phyloP scores from a whole-genome alignment of 1,140 invertebrate species.

The Helicoverpa zea region DNA sequence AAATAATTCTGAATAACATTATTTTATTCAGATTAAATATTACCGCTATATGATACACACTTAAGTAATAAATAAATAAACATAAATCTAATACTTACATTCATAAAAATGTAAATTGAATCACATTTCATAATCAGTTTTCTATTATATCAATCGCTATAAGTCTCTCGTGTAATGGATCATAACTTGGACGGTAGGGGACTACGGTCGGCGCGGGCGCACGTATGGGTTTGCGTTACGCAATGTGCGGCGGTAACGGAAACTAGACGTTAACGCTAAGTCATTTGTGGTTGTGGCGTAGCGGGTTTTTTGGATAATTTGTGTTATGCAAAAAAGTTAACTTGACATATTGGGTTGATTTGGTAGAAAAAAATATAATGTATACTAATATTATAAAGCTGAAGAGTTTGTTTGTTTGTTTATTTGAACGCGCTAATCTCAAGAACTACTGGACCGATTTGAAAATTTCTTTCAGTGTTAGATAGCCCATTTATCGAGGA shows the following conservation, averaged over 20 bases:
- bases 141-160: slow-evolving; percentile 34
- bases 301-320: background rate
- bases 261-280: slow-evolving; percentile 28
- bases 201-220: too few species aligned
- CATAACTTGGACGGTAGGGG: background rate
- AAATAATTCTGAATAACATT: too few species aligned
- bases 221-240: slow-evolving; percentile 30
- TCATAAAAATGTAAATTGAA: slow-evolving; percentile 14
- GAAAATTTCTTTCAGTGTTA: slow-evolving; percentile 17
- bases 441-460: slow-evolving; percentile 38
- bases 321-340: background rate
- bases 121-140: slow-evolving; percentile 43
- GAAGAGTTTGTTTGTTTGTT: too few species aligned
- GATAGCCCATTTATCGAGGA: too few species aligned
- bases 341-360: too few species aligned
- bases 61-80: background rate
- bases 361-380: too few species aligned
- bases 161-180: slow-evolving; percentile 29
- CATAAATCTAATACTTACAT: background rate
- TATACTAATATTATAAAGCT: too few species aligned
- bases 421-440: too few species aligned
- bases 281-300: slow-evolving; percentile 29
- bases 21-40: too few species aligned
- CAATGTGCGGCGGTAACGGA: slow-evolving; percentile 3
- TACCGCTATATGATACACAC: background rate